phyloP scores from a whole-genome alignment of 1,140 invertebrate species.

The Wasmannia auropunctata region DNA sequence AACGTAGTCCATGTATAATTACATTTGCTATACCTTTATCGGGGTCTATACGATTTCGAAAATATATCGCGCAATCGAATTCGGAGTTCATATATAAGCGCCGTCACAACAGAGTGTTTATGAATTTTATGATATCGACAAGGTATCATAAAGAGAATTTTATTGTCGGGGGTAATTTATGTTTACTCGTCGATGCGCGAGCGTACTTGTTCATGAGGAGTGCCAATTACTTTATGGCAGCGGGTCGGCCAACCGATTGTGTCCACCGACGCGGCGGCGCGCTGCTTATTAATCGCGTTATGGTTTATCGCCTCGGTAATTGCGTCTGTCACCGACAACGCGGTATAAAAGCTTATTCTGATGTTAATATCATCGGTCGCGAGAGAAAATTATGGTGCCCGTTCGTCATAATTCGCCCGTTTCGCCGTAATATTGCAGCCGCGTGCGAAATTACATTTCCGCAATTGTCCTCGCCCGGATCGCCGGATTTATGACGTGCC shows the following conservation, averaged over 20 bases:
- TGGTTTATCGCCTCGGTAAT: conserved; percentile 72
- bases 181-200: conserved; percentile 15
- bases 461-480: conserved; percentile 36
- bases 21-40: no score
- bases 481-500: conserved; percentile 33
- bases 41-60: not conserved
- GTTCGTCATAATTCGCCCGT: conserved; percentile 9
- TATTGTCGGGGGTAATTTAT: conserved; percentile 45
- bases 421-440: conserved; percentile 36
- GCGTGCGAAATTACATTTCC: conserved; percentile 43
- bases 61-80: not conserved
- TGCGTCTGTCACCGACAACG: conserved; percentile 48
- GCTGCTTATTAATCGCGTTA: conserved; percentile 70
- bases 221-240: conserved; percentile 36
- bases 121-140: conserved; percentile 26
- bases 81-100: no score
- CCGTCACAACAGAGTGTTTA: not conserved
- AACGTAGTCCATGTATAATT: no score
- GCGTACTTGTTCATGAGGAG: conserved; percentile 22
- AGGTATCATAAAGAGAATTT: conserved; percentile 26
- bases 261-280: not conserved
- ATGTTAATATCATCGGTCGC: conserved; percentile 62
- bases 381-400: conserved; percentile 56
- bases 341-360: conserved; percentile 49
- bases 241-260: conserved; percentile 23